Evolutionary conservation across 2,113 vertebrate genomes (phyloP), one percentile per base, ranked within the genome.

Genomic region (Chlorocebus sabaeus): DNA sequence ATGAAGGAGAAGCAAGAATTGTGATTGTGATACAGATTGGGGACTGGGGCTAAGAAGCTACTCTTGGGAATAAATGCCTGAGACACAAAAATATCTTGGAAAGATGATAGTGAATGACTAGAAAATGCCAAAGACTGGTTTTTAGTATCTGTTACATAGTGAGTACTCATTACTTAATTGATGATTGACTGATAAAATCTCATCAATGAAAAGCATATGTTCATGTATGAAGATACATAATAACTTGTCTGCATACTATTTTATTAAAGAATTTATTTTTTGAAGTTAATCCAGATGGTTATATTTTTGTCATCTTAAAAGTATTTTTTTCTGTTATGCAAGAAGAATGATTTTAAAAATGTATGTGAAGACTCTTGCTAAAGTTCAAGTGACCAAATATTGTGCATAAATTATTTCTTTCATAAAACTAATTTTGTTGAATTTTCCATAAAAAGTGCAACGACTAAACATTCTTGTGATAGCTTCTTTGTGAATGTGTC

Each of bases 401-500:
- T 97, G 50, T 97, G 4, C 45, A 96, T 97, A 95, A n/a, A 95
- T 93, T 32, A 32, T 93, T 91, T 80, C 50, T 50, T 94, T 97
- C 78, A 78, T 91, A 83, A 88, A 85, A 57, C 22, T 59, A 78
- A 32, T 97, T 98, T 97, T 98, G 92, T 96, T 97, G 90, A 89
- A 76, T 96, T 83, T 98, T 98, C 89, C 89, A 85, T 89, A 76
- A 97, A 97, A 99, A 98, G 83, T 98, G 97, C 98, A 98, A 94
- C 98, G 98, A 84, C 92, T 93, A 96, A 97, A 91, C 98, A 99
- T 99, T 99, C 94, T 97, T 99, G 73, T 75, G 96, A 98, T 98
- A 96, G 97, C 96, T 97, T 95, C 93, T 98, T 97, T 95, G 98
- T 99, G 99, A 98, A 98, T 98, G 93, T 98, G 98, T 98, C 97